Evolutionary conservation across 2,888 invertebrate species (phyloP), one percentile per base, ranked within the genome.

Genomic region (Frankliniella fusca): DNA sequence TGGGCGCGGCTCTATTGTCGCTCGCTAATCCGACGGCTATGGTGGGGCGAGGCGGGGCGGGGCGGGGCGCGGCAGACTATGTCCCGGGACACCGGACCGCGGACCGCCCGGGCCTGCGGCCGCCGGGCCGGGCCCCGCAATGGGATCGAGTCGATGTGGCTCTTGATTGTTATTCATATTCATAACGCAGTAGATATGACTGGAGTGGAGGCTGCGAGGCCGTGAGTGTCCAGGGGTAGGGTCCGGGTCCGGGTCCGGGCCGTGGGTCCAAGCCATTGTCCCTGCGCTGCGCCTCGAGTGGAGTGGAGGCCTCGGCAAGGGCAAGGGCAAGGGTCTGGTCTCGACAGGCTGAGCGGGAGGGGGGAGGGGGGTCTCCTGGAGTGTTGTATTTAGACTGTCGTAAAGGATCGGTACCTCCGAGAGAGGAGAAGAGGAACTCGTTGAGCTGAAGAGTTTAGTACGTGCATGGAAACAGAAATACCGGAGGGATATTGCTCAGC

Each of bases 151-250:
- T 76, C 70, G 70, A 76, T 27, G 70, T 76, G 70, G 27, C 70
- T 27, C 70, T 76, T 76, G 70, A 76, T 76, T 76, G 70, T 76
- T 76, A 76, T 76, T 76, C 70, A 76, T 76, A 76, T 76, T 23
- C 70, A 23, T 38, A 38, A 38, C 38, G 54, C 15, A 11, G 54
- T 38, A 38, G 38, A 38, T 1, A 38, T 38, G 38, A 5, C 18
- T 15, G 54, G 54, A 54, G 54, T 15, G 54, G 54, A 15, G 54
- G 54, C 0, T 15, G 15, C 5, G 54, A 54, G 20, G 54, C 0
- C 54, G 15, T 15, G 54, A 54, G 20, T 54, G 18, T 54, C 54
- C 18, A 54, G 54, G 15, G 54, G 15, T 12, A 38, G 38, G 38
- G 38, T n/a, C 38, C 38, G 38, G 38, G 38, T 5, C 38, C 38